phyloP scores from a whole-genome alignment of 2,888 invertebrate genomes.

The Selenia dentaria region DNA sequence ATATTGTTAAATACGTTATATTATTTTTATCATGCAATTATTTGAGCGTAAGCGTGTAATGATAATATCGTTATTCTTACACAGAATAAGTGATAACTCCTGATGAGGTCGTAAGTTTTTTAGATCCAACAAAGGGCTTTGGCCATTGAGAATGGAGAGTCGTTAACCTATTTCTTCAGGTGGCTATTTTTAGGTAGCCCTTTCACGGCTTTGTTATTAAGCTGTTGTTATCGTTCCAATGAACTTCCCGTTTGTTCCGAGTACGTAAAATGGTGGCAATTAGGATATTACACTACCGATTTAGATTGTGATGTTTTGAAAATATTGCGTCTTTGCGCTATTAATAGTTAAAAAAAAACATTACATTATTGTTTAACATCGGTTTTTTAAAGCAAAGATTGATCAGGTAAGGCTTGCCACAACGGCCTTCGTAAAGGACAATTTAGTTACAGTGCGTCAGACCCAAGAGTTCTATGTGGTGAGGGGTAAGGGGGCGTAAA shows the following conservation, averaged over 20 bases:
- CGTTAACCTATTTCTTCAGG: slow-evolving; percentile 70
- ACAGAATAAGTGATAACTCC: too few relatives aligned
- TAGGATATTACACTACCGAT: slow-evolving; percentile 21
- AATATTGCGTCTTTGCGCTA: not conserved
- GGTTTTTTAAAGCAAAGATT: too few relatives aligned
- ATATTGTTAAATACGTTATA: too few relatives aligned
- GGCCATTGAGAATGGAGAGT: slow-evolving; percentile 46
- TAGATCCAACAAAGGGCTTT: slow-evolving; percentile 16
- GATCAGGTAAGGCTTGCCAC: too few relatives aligned
- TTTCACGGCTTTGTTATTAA: slow-evolving; percentile 55
- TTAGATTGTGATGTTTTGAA: slow-evolving; percentile 13
- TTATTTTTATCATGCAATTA: too few relatives aligned
- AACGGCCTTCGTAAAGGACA: too few relatives aligned
- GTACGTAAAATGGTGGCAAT: slow-evolving; percentile 22
- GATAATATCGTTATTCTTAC: slow-evolving; percentile 13
- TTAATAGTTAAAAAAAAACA: too few relatives aligned
- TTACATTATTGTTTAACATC: too few relatives aligned
- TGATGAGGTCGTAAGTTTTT: slow-evolving; percentile 21
- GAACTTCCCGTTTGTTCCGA: slow-evolving; percentile 24
- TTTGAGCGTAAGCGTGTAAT: not conserved
- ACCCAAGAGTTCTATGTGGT: too few relatives aligned
- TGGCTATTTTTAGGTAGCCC: slow-evolving; percentile 57
- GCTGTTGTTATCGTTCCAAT: slow-evolving; percentile 42
- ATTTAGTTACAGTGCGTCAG: too few relatives aligned
- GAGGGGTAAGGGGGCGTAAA: too few relatives aligned